Evolutionary conservation across 2,888 invertebrate species (phyloP).

Genomic region (Dyspetes luteomarginatus): DNA sequence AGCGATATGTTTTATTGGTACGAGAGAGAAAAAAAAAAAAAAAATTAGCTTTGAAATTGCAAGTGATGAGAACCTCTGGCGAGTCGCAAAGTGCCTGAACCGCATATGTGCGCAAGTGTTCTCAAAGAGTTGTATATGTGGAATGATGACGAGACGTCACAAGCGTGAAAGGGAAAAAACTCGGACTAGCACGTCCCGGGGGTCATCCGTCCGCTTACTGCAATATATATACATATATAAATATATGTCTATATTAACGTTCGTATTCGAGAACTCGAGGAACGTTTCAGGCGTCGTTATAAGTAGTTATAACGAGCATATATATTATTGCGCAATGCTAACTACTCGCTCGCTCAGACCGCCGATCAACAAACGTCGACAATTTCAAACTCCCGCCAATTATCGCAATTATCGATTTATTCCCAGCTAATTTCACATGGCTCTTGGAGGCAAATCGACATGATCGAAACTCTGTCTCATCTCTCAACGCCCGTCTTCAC

Average conservation of each 20-base stretch:
- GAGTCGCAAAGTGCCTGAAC: conserved; percentile 51
- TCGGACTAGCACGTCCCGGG: conserved; percentile 44
- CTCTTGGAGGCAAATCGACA: too few relatives aligned
- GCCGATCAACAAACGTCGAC: background rate
- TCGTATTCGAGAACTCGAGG: conserved; percentile 33
- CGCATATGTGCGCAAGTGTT: conserved; percentile 45
- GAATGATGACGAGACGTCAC: conserved; percentile 32
- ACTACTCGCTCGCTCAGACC: background rate
- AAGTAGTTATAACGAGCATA: background rate
- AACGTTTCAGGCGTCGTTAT: background rate
- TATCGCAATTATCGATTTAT: conserved; percentile 46
- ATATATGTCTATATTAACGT: conserved; percentile 14
- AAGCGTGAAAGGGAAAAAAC: conserved; percentile 50
- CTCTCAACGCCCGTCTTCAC: too few relatives aligned
- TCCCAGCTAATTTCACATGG: conserved; percentile 15
- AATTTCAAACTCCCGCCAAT: conserved; percentile 33
- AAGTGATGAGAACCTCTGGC: conserved; percentile 43
- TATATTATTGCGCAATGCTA: conserved; percentile 29
- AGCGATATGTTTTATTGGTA: background rate
- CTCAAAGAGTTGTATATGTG: background rate
- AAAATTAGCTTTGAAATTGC: background rate
- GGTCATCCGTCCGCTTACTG: conserved; percentile 49
- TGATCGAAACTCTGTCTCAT: too few relatives aligned
- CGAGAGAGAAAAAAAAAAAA: background rate
- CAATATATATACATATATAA: background rate